Evolutionary conservation across 2,888 invertebrate genomes (phyloP), one percentile per base, ranked within the genome.

Genomic region (Eristalinus sepulchralis): DNA sequence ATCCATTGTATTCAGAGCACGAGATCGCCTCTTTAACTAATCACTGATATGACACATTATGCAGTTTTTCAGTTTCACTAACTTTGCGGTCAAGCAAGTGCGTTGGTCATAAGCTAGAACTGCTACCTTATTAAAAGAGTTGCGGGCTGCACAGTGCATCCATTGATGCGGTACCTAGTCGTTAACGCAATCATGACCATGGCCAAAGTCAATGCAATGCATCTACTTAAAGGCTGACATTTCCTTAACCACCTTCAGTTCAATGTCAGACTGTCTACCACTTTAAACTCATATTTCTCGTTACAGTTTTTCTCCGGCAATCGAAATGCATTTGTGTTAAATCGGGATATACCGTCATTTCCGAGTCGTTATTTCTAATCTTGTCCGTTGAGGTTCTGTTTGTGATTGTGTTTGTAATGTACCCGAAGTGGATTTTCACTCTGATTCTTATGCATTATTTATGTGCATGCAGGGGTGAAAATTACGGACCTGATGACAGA

Each of bases 361-460:
- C 64, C 22, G 68, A 83, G 55, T 66, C 39, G 22, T 68, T 53
- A 11, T 57, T 62, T 17, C 20, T 39, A 39, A 39, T 24, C 24
- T 36, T 62, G 64, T 64, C 36, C 36, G 13, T 17, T 39, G 47
- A 17, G 47, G 47, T 17, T 17, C 6, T 47, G 5, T 47, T 47
- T 34, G 20, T 31, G 63, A 20, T 47, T 39, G 70, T 60, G 24
- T 60, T 73, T 68, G 83, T 83, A 57, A 86, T 86, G 86, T 79
- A 62, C 70, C 63, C 83, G 8, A 83, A 83, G 70, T 79, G 86
- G 86, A 75, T 83, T 71, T 60, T 83, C 71, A 57, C 83, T 22
- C 9, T 86, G 64, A 60, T 86, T 75, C 66, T 86, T 47, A 70
- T 86, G 70, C 83, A 86, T 79, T 67, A 83, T 79, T 83, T 86